Evolutionary conservation across 2,888 invertebrate species (phyloP).

Genomic region (Andrena hattorfiana): DNA sequence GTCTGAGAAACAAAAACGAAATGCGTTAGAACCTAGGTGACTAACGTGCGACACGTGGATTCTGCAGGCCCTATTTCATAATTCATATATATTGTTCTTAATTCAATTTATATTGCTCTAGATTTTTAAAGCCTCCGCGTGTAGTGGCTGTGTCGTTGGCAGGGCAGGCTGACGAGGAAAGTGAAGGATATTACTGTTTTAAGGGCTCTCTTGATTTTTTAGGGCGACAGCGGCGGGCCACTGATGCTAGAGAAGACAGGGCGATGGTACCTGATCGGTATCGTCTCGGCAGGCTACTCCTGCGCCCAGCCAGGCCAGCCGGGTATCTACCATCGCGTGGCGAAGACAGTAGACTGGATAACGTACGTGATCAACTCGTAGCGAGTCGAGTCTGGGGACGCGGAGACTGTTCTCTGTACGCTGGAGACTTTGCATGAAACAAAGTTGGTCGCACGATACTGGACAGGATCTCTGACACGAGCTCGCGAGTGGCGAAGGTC

Average conservation of each 20-base stretch:
- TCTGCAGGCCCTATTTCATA: too few species aligned
- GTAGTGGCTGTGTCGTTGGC: too few species aligned
- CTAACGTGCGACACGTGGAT: too few species aligned
- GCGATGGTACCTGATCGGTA: slow-evolving; percentile 95
- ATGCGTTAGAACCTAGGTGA: too few species aligned
- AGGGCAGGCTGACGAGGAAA: too few species aligned
- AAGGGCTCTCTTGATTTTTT: slow-evolving; percentile 72
- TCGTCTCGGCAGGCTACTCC: slow-evolving; percentile 97
- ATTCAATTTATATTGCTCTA: too few species aligned
- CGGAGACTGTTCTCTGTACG: slow-evolving; percentile 32
- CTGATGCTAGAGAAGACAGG: slow-evolving; percentile 95
- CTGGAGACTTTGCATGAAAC: slow-evolving; percentile 68
- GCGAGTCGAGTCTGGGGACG: slow-evolving; percentile 38
- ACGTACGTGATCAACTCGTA: slow-evolving; percentile 88
- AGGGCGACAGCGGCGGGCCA: slow-evolving; percentile 95
- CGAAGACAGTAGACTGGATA: slow-evolving; percentile 98
- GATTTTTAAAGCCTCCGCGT: too few species aligned
- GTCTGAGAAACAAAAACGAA: too few species aligned
- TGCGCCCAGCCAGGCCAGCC: slow-evolving; percentile 97
- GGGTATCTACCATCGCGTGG: slow-evolving; percentile 96
- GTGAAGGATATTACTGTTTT: background rate
- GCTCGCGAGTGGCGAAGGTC: slow-evolving; percentile 17
- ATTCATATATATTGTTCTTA: too few species aligned
- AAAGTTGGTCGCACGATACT: slow-evolving; percentile 50
- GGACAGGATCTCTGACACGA: background rate